Percentiles rank a stretch among this genome's conserved stretches.
These are phyloP conservation scores for Papilio elwesi DNA, from an alignment of 2,888 invertebrate species.

Conservation along the genomic window DNA sequence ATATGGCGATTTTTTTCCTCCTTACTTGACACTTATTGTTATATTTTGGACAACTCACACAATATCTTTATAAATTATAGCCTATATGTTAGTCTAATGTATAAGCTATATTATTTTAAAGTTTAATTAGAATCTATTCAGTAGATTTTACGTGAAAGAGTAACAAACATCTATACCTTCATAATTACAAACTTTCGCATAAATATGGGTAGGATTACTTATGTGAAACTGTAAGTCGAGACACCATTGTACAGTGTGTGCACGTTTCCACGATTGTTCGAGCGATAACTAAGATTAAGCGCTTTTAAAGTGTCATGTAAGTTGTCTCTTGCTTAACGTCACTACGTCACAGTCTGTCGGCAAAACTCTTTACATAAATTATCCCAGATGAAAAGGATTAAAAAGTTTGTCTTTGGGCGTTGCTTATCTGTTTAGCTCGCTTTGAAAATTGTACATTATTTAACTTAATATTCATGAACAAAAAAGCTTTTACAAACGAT, in stretches of 20 bases:
- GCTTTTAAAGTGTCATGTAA: conserved; percentile 22
- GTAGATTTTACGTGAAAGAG: no score
- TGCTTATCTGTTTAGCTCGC: conserved; percentile 39
- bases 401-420: conserved; percentile 46
- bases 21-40: no score
- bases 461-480: conserved; percentile 8
- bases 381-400: conserved; percentile 43
- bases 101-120: no score
- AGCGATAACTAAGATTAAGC: conserved; percentile 11
- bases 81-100: no score
- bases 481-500: conserved; percentile 26
- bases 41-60: no score
- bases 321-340: conserved; percentile 21
- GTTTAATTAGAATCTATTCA: no score
- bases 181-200: no score
- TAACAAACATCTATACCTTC: no score
- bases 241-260: conserved; percentile 4
- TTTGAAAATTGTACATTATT: conserved; percentile 26
- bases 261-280: conserved; percentile 17
- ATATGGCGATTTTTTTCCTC: no score
- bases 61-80: no score
- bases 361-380: conserved; percentile 50
- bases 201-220: no score
- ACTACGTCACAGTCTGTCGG: conserved; percentile 24
- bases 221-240: not conserved